Percentiles rank a stretch among this genome's conserved stretches.
Conservation (phyloP, 2,113 vertebrate species). For the Carlito syrichta region DNA sequence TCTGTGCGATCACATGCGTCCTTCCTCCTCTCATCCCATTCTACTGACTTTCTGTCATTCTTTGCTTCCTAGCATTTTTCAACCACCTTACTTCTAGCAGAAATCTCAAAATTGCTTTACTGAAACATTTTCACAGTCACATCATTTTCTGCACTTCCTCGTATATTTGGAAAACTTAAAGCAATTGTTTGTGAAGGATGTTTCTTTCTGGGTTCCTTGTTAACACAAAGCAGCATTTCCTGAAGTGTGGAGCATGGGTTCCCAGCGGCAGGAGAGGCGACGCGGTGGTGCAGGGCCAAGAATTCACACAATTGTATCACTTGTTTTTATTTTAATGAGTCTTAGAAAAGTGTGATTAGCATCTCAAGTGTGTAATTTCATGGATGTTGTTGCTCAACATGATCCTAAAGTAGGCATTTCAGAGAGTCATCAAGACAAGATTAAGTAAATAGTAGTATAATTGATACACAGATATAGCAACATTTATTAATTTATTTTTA, state of each 20-base stretch:
- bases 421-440: slow-evolving; percentile 36
- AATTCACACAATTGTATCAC: slow-evolving; percentile 22
- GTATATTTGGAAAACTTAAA: neutral
- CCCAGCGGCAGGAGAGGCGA: neutral
- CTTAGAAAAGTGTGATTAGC: slow-evolving; percentile 31
- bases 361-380: slow-evolving; percentile 42
- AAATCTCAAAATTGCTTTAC: neutral
- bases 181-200: neutral
- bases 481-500: neutral
- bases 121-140: neutral
- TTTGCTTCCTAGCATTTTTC: neutral
- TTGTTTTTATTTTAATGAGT: slow-evolving; percentile 57
- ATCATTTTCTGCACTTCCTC: neutral
- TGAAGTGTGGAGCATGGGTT: neutral
- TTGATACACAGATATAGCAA: neutral
- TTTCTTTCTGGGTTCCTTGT: slow-evolving; percentile 5
- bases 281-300: neutral
- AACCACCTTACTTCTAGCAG: neutral
- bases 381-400: neutral
- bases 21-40: neutral
- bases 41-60: neutral
- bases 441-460: slow-evolving; percentile 5
- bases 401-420: slow-evolving; percentile 26
- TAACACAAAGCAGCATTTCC: neutral
- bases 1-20: neutral